Conservation (phyloP, 2,888 invertebrate genomes). For the Dasypogon diadema region DNA sequence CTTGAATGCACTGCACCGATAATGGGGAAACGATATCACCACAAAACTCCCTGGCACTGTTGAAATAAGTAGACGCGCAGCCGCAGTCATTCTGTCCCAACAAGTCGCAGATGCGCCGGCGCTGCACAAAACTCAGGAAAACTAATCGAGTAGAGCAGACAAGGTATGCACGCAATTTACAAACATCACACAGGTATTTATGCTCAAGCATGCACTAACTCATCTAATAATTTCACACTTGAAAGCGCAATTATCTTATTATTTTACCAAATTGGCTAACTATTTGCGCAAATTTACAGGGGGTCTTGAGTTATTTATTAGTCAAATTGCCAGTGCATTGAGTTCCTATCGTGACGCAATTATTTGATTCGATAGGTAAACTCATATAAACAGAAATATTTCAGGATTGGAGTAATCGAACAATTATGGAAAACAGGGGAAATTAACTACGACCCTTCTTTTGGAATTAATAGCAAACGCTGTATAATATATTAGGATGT, state of each 20-base stretch:
- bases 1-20: constrained; percentile 47
- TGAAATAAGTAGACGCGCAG: neutral
- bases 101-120: neutral
- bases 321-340: constrained; percentile 4
- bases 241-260: constrained; percentile 42
- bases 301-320: constrained; percentile 2
- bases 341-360: neutral
- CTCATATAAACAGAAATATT: too few species aligned
- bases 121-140: neutral
- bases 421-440: too few species aligned
- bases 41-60: neutral
- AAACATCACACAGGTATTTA: constrained; percentile 33
- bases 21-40: constrained; percentile 41
- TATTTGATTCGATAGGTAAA: too few species aligned
- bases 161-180: constrained; percentile 20
- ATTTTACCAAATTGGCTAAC: constrained; percentile 37
- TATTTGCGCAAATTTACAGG: constrained; percentile 10
- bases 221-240: constrained; percentile 46
- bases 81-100: neutral
- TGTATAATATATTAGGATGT: too few species aligned
- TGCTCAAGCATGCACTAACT: constrained; percentile 17
- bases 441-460: too few species aligned
- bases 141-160: neutral
- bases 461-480: too few species aligned
- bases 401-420: too few species aligned